These are phyloP conservation scores for Arctopsyche grandis DNA, from an alignment of 1,140 invertebrate species.

Conservation along the genomic window DNA sequence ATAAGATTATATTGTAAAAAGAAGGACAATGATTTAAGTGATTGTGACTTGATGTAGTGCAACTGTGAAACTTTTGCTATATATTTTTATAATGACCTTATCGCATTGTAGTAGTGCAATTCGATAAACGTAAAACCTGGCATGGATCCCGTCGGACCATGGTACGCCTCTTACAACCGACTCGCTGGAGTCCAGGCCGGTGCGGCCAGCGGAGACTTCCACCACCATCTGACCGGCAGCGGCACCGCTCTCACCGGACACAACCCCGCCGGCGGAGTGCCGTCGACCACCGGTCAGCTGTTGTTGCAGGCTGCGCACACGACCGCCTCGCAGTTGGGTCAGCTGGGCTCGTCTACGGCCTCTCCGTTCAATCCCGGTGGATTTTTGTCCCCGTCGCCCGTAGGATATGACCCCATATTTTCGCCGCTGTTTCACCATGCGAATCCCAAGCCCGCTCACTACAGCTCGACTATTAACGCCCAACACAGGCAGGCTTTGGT, in stretches of 20 bases:
- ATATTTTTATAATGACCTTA: slow-evolving; percentile 27
- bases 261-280: slow-evolving; percentile 62
- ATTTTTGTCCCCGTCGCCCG: slow-evolving; percentile 75
- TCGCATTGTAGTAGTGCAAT: slow-evolving; percentile 3
- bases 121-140: slow-evolving; percentile 56
- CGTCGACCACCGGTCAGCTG: slow-evolving; percentile 71
- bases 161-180: slow-evolving; percentile 81
- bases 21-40: neutral
- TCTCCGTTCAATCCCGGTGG: slow-evolving; percentile 75
- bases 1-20: neutral
- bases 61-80: slow-evolving; percentile 7
- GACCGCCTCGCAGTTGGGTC: slow-evolving; percentile 70
- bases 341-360: slow-evolving; percentile 67
- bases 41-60: slow-evolving; percentile 17
- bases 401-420: slow-evolving; percentile 77
- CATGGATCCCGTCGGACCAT: slow-evolving; percentile 84
- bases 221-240: slow-evolving; percentile 70
- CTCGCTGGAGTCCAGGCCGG: slow-evolving; percentile 71
- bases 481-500: slow-evolving; percentile 70
- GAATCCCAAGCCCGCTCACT: slow-evolving; percentile 72
- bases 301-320: slow-evolving; percentile 72
- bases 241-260: slow-evolving; percentile 62
- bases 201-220: slow-evolving; percentile 71
- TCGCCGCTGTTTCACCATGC: slow-evolving; percentile 77
- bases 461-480: slow-evolving; percentile 69